Percentiles rank a stretch among this genome's conserved stretches.
phyloP scores from a whole-genome alignment of 1,140 invertebrate genomes.

The Caenorhabditis brenneri region DNA sequence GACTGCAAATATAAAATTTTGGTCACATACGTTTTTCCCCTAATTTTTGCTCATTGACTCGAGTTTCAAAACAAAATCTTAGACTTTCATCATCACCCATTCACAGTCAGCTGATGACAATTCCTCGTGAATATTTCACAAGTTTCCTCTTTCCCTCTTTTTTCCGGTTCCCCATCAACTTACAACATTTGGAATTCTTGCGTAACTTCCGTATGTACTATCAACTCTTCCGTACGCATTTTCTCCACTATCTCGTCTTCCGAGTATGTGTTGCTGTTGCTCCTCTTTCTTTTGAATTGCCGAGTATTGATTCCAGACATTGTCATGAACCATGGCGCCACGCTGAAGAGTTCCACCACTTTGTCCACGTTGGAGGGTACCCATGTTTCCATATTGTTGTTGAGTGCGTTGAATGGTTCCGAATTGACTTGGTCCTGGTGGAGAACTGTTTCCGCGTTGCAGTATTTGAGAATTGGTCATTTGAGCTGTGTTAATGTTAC shows the following conservation, averaged over 20 bases:
- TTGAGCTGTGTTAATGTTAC: conserved; percentile 2
- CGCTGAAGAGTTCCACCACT: conserved; percentile 44
- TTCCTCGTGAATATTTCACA: not conserved
- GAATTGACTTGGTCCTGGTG: conserved; percentile 27
- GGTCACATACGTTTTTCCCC: not conserved
- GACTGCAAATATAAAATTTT: not conserved
- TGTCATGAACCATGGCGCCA: conserved; percentile 13
- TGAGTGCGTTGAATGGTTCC: conserved; percentile 32
- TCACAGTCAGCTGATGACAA: conserved; percentile 8
- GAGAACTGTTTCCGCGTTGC: conserved; percentile 47
- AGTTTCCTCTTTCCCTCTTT: no score
- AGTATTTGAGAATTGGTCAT: conserved; percentile 30
- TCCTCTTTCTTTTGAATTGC: conserved; percentile 50
- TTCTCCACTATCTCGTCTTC: conserved; percentile 37
- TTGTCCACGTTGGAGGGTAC: conserved; percentile 33
- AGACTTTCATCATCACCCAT: not conserved
- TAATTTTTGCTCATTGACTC: not conserved
- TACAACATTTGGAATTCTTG: conserved; percentile 49
- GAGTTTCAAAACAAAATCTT: not conserved
- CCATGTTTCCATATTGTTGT: conserved; percentile 34
- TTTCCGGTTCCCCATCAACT: not conserved
- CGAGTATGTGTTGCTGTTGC: conserved; percentile 20
- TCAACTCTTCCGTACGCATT: conserved; percentile 44
- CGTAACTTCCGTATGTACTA: conserved; percentile 49
- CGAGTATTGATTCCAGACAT: conserved; percentile 44